These are phyloP conservation scores for Catamblyrhynchus diadema DNA, from an alignment of 2,797 vertebrate genomes.

Conservation along the genomic window DNA sequence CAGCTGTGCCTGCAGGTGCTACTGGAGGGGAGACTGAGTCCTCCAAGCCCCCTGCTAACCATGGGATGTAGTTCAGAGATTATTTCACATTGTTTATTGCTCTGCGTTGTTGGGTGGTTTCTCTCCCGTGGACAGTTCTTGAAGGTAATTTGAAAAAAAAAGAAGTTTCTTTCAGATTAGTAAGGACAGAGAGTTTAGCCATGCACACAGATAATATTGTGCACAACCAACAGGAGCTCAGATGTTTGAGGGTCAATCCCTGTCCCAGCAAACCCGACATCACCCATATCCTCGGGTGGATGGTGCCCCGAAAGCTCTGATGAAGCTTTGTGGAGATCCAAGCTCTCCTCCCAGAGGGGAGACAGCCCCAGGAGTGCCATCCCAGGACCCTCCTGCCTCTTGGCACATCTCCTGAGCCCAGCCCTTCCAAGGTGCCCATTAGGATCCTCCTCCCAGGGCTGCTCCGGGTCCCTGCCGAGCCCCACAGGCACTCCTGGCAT, in stretches of 20 bases:
- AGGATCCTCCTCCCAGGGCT: not conserved
- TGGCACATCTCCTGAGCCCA: not conserved
- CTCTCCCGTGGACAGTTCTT: not conserved
- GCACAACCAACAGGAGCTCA: not conserved
- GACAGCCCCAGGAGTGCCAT: fast-evolving
- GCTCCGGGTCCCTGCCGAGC: not conserved
- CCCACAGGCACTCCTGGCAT: fast-evolving
- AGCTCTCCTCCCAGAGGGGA: not conserved
- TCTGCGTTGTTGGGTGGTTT: not conserved
- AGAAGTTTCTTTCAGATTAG: not conserved
- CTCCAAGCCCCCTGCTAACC: not conserved
- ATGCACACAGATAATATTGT: not conserved
- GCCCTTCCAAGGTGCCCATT: not conserved
- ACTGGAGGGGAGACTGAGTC: not conserved
- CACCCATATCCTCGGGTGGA: fast-evolving
- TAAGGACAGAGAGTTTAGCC: not conserved
- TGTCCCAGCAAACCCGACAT: not conserved
- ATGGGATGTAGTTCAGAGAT: not conserved
- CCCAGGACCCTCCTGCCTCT: not conserved
- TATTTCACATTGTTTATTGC: not conserved
- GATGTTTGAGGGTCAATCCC: fast-evolving
- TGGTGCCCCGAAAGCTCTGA: not conserved
- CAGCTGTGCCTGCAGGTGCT: slow-evolving; percentile 2
- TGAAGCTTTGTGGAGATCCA: not conserved
- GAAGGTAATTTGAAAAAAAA: not conserved